A percentile compares a stretch with the other conserved stretches of the same genome.
Evolutionary conservation across 2,888 invertebrate species (phyloP).

Genomic region (Laothoe populi): DNA sequence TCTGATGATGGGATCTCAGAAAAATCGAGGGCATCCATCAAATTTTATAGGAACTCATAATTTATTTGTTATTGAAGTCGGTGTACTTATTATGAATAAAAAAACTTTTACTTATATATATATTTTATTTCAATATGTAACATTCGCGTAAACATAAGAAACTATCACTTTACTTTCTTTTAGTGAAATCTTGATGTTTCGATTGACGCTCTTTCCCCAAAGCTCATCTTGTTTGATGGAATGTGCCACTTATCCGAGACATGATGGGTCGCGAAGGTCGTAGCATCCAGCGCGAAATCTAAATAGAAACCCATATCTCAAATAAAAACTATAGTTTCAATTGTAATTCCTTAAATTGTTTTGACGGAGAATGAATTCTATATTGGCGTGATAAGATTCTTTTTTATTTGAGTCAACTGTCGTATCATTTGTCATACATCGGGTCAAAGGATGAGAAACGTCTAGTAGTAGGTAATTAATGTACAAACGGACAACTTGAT

Average conservation of each 20-base stretch:
- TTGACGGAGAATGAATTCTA: background rate
- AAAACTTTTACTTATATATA: too few species aligned
- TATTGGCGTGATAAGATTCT: background rate
- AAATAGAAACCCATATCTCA: constrained; percentile 7
- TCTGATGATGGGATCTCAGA: too few species aligned
- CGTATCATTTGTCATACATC: constrained; percentile 67
- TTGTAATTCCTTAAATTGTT: constrained; percentile 1
- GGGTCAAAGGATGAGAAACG: constrained; percentile 71
- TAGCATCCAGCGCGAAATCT: background rate
- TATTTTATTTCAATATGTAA: too few species aligned
- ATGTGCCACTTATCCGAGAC: constrained; percentile 2
- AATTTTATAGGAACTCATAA: too few species aligned
- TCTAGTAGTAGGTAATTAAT: constrained; percentile 66
- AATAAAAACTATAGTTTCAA: constrained; percentile 16
- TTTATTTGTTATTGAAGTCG: too few species aligned
- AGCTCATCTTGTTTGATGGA: constrained; percentile 9
- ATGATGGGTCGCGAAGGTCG: constrained; percentile 18
- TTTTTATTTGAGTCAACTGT: background rate
- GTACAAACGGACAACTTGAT: constrained; percentile 64
- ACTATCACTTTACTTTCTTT: constrained; percentile 1
- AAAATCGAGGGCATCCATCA: too few species aligned
- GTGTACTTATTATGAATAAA: too few species aligned
- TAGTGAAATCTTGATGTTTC: constrained; percentile 15
- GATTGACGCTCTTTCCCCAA: background rate
- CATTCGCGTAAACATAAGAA: background rate